Evolutionary conservation across 2,888 invertebrate genomes (phyloP).

Genomic region (Volucella zonaria): DNA sequence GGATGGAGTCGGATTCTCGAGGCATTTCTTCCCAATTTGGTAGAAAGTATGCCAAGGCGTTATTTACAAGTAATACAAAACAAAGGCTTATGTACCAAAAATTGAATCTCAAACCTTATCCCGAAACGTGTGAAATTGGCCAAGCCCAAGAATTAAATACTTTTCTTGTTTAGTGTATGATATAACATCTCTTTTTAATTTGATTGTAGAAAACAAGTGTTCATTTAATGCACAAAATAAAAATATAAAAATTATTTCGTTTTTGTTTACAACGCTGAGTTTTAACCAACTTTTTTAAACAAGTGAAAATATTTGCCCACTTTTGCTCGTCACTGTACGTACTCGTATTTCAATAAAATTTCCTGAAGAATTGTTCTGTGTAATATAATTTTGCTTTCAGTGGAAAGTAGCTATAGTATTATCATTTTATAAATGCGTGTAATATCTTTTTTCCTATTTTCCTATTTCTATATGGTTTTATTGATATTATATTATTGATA

Average conservation of each 20-base stretch:
- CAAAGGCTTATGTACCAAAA: conserved; percentile 1
- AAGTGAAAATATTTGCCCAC: background rate
- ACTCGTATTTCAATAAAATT: too few species aligned
- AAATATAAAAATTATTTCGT: background rate
- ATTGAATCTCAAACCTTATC: background rate
- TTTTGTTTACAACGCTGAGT: background rate
- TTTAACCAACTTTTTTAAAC: background rate
- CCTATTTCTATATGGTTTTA: too few species aligned
- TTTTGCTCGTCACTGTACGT: background rate
- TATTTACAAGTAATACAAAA: background rate
- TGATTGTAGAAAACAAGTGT: background rate
- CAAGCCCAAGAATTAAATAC: background rate
- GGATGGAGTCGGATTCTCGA: conserved; percentile 41
- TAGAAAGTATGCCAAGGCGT: conserved; percentile 55
- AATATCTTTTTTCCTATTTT: too few species aligned
- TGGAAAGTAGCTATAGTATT: too few species aligned
- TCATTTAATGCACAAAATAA: background rate
- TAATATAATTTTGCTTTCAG: too few species aligned
- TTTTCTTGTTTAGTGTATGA: background rate
- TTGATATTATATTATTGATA: too few species aligned
- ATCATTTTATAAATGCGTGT: too few species aligned
- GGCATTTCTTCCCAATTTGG: conserved; percentile 39
- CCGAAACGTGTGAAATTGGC: background rate
- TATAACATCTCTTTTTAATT: background rate
- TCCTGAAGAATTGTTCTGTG: too few species aligned